Evolutionary conservation across 2,797 vertebrate species (phyloP).

Genomic region (Poeciliopsis turneri): DNA sequence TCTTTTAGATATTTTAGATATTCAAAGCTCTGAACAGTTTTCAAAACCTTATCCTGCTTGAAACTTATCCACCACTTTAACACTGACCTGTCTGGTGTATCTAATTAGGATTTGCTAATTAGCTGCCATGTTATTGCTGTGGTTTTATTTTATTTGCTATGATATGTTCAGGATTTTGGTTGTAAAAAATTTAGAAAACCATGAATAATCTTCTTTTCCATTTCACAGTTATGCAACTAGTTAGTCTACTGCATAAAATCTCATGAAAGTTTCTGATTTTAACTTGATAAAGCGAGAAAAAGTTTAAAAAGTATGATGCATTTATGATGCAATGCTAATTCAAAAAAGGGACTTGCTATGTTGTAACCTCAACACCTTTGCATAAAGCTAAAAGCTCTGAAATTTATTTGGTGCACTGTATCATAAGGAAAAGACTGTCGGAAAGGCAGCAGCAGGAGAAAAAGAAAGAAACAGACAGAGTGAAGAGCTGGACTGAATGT

Average conservation of each 20-base stretch:
- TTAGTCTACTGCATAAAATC: not conserved
- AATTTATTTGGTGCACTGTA: not conserved
- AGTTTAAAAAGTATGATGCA: not conserved
- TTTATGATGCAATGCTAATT: not conserved
- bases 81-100: not conserved
- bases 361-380: not conserved
- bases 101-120: not conserved
- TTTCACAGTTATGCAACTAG: not conserved
- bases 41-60: not conserved
- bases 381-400: not conserved
- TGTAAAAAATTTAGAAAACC: not conserved
- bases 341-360: not conserved
- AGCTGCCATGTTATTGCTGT: not conserved
- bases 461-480: constrained; percentile 29
- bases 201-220: not conserved
- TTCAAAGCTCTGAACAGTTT: not conserved
- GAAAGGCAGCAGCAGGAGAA: constrained; percentile 19
- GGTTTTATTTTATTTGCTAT: not conserved
- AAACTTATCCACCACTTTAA: not conserved
- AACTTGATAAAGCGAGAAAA: not conserved
- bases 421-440: not conserved
- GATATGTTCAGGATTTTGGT: not conserved
- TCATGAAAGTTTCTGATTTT: not conserved
- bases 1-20: not conserved
- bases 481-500: constrained; percentile 41